These are phyloP conservation scores for Tor tambroides DNA, from an alignment of 2,113 vertebrate genomes.

Conservation along the genomic window DNA sequence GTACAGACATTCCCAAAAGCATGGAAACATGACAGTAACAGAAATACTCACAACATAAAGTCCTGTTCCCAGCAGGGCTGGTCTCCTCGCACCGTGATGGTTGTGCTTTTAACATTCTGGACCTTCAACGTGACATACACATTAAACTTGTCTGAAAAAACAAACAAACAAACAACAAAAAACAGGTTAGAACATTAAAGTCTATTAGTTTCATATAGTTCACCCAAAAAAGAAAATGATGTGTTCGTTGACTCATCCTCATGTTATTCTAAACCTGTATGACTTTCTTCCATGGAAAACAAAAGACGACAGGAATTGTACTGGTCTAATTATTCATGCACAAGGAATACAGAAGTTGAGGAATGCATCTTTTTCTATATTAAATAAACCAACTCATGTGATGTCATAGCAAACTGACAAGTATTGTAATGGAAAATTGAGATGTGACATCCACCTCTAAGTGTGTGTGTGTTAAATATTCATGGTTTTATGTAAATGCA, in stretches of 20 bases:
- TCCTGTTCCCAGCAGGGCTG: conserved; percentile 96
- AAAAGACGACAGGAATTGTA: background rate
- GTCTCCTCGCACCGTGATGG: conserved; percentile 87
- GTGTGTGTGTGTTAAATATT: conserved; percentile 41
- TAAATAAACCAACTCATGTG: conserved; percentile 9
- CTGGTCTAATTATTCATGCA: background rate
- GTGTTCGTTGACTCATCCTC: background rate
- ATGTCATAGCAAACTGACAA: background rate
- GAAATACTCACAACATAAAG: conserved; percentile 96
- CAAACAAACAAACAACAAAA: conserved; percentile 61
- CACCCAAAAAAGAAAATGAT: background rate
- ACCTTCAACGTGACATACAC: conserved; percentile 94
- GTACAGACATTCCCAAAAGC: background rate
- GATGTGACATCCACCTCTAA: conserved; percentile 6
- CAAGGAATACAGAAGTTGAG: background rate
- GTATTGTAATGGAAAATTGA: conserved; percentile 16
- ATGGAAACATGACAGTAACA: background rate
- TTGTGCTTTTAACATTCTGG: conserved; percentile 97
- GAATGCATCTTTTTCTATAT: background rate
- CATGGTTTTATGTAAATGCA: conserved; percentile 52
- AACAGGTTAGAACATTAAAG: background rate
- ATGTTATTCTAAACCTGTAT: background rate
- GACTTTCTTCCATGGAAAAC: background rate
- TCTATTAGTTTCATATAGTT: background rate
- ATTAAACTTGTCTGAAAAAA: conserved; percentile 97